A percentile compares a stretch with the other conserved stretches of the same genome.
phyloP scores from a whole-genome alignment of 2,797 vertebrate genomes.

The Poecile montanus region DNA sequence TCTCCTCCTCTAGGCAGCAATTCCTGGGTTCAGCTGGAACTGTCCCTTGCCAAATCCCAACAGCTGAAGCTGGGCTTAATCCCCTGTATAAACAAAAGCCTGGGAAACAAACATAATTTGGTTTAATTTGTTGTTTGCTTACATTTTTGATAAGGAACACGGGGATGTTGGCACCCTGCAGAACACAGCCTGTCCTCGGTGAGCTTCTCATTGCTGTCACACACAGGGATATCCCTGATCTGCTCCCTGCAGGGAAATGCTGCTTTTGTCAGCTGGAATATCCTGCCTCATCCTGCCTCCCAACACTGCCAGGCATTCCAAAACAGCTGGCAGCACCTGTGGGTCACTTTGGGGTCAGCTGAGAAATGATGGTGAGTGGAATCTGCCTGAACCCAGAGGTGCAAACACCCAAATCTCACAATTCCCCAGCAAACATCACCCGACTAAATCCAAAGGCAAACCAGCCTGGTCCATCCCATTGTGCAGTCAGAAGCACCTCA shows the following conservation, averaged over 20 bases:
- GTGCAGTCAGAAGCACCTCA: neutral
- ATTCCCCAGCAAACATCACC: neutral
- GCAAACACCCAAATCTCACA: neutral
- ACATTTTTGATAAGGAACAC: neutral
- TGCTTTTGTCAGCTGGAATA: neutral
- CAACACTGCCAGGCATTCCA: neutral
- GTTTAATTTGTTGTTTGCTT: neutral
- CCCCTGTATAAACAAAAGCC: neutral
- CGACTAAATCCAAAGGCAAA: neutral
- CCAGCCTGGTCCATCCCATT: accelerated
- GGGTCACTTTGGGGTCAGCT: neutral
- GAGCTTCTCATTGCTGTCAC: neutral
- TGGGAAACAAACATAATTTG: neutral
- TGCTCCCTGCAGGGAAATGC: neutral
- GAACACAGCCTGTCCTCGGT: neutral
- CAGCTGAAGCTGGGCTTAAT: conserved; percentile 3
- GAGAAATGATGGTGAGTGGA: neutral
- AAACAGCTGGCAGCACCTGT: neutral
- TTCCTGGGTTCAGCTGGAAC: neutral
- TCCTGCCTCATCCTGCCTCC: neutral
- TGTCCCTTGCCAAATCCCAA: neutral
- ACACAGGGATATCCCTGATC: neutral
- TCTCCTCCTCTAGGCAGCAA: neutral
- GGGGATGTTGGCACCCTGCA: neutral
- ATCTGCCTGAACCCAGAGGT: neutral